Conservation (phyloP, 2,888 invertebrate genomes). For the Synanthedon myopaeformis region DNA sequence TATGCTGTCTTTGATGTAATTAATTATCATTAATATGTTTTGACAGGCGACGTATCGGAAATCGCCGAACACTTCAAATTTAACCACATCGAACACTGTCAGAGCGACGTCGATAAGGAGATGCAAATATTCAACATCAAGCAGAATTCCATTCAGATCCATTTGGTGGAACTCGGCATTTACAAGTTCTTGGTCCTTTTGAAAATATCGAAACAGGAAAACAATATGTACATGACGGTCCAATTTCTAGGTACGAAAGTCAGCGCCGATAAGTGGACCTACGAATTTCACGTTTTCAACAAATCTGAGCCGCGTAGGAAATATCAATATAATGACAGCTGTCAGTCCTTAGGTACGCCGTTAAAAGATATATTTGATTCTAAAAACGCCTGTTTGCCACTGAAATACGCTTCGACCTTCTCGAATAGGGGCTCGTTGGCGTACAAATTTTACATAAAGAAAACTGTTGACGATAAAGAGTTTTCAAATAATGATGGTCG, state of each 20-base stretch:
- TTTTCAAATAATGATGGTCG: too few species aligned
- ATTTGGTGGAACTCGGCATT: constrained; percentile 23
- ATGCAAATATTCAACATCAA: constrained; percentile 21
- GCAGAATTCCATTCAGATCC: constrained; percentile 17
- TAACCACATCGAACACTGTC: constrained; percentile 24
- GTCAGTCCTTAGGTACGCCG: constrained; percentile 18
- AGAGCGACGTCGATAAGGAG: constrained; percentile 31
- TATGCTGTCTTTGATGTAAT: background rate
- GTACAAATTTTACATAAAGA: constrained; percentile 27
- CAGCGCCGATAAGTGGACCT: constrained; percentile 44
- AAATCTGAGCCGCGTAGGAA: constrained; percentile 38
- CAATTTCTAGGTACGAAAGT: constrained; percentile 35
- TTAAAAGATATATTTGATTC: constrained; percentile 21
- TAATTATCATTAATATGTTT: constrained; percentile 7
- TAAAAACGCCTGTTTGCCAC: constrained; percentile 27
- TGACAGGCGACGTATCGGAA: constrained; percentile 34
- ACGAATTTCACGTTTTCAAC: constrained; percentile 45
- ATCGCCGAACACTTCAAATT: constrained; percentile 31
- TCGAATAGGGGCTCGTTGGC: constrained; percentile 14
- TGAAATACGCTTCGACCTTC: constrained; percentile 18
- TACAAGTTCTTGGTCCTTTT: constrained; percentile 38
- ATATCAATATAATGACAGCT: constrained; percentile 24
- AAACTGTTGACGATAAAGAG: constrained; percentile 3
- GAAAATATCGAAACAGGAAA: constrained; percentile 18
- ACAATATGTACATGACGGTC: constrained; percentile 29